Evolutionary conservation across 2,113 vertebrate species (phyloP), one percentile per base, ranked within the genome.

Genomic region (Cyanoramphus novaezelandiae): DNA sequence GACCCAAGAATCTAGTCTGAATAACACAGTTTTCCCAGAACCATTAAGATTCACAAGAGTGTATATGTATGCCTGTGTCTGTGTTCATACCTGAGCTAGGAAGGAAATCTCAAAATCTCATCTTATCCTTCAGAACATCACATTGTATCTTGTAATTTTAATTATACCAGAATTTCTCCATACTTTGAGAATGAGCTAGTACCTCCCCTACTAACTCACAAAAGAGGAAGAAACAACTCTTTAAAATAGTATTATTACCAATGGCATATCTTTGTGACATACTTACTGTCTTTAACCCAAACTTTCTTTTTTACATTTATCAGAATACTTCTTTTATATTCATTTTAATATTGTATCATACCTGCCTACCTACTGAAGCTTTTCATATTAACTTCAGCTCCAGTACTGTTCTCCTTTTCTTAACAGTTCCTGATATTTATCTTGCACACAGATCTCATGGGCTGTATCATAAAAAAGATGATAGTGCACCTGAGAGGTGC

Each of bases 1-100:
- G 39, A 39, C 35, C 52, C 49, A 44, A 41, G 60, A 83, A 35
- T 13, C 33, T 86, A 68, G 60, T 82, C 72, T 94, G 70, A 95
- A 57, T 72, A 91, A 50, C 18, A 65, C 2, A 37, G 41, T 75
- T 88, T 92, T 83, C 47, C 64, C 76, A 92, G 68, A 86, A 64
- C 14, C 35, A 79, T 75, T 79, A 86, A 83, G 47, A 86, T 3
- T 5, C 35, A 86, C 14, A 55, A 63, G 49, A 44, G 2, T 50
- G 6, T 8, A 11, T 43, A 13, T 60, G 46, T 33, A 9, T 0
- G 2, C 20, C 5, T 64, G 9, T 28, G 13, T 11, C 37, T 57
- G 25, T 80, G 64, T 64, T 91, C 16, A 23, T 28, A 53, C 33
- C 39, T 68, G 19, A 88, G 64, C 41, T 90, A 86, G 33, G 8